Base-by-base conservation (phyloP, 2,797 vertebrate genomes). In the Chrosomus eos region DNA sequence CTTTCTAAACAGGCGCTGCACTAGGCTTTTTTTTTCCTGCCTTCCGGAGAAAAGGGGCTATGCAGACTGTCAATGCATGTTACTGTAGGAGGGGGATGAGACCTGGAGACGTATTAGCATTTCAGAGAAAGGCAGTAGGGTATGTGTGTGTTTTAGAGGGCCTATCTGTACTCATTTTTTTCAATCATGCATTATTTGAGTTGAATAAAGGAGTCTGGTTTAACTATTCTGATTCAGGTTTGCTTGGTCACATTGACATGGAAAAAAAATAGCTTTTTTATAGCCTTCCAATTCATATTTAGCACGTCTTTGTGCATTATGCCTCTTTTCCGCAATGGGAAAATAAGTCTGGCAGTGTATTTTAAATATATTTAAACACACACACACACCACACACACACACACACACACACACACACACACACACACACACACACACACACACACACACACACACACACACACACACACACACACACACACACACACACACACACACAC, bases 271-370 rank as follows among this genome's bases (percentile, higher is more conserved):
- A 89, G 89, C 93, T 92, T 93, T 94, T 93, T 94, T 93, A 93
- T 94, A 93, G 93, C 93, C 93, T 94, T 95, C 94, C 94, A 93
- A 92, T 88, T 90, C 91, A 92, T 93, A 94, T 93, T 93, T 92
- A 94, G 92, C 89, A 93, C 94, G 93, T 93, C 93, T 91, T 93
- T 94, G 9, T 48, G 51, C 13, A 71, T 84, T 84, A 84, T 31
- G 11, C 23, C 36, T 55, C 26, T 1, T 40, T 53, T 18, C 18
- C 7, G 7, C 23, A 68, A 77, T 19, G n/a, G 33, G 11, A 21
- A 68, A 67, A 62, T 31, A 67, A 77, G 33, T 58, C 33, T 58
- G 62, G 48, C 82, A 83, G 60, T 67, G 94, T 94, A 95, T 91
- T 94, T 95, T 93, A 94, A 81, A 68, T 40, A 88, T 90, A 92